These are phyloP conservation scores for Petrophora chlorosata DNA, from an alignment of 2,888 invertebrate species.

Conservation along the genomic window DNA sequence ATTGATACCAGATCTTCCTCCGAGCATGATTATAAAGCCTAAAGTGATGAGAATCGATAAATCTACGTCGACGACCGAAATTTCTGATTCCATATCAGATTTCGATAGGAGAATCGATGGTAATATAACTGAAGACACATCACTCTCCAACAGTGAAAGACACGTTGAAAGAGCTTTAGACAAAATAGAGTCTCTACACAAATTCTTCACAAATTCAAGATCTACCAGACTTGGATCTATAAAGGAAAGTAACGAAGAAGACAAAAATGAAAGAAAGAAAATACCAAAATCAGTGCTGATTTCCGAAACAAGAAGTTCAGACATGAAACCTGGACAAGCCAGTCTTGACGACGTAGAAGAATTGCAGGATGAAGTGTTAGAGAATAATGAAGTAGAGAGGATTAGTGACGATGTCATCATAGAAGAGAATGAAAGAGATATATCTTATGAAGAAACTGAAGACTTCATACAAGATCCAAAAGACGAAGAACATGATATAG, in stretches of 20 bases:
- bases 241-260: slow-evolving; percentile 70
- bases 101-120: slow-evolving; percentile 62
- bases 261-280: slow-evolving; percentile 25
- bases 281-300: slow-evolving; percentile 28
- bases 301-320: slow-evolving; percentile 35
- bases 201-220: slow-evolving; percentile 76
- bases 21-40: slow-evolving; percentile 72
- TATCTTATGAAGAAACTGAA: slow-evolving; percentile 30
- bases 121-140: slow-evolving; percentile 74
- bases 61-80: slow-evolving; percentile 74
- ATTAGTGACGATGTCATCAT: slow-evolving; percentile 20
- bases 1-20: slow-evolving; percentile 73
- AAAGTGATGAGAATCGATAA: slow-evolving; percentile 69
- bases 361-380: slow-evolving; percentile 58
- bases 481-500: background rate
- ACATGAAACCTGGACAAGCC: slow-evolving; percentile 63
- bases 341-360: slow-evolving; percentile 78
- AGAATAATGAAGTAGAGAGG: slow-evolving; percentile 15
- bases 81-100: slow-evolving; percentile 69
- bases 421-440: slow-evolving; percentile 39
- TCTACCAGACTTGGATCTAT: slow-evolving; percentile 76
- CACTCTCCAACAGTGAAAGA: slow-evolving; percentile 58
- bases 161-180: slow-evolving; percentile 66
- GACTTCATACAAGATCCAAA: too few species aligned
- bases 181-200: slow-evolving; percentile 72